A percentile compares a stretch with the other conserved stretches of the same genome.
phyloP scores from a whole-genome alignment of 1,140 invertebrate genomes.

The Paraescarpia echinospica region DNA sequence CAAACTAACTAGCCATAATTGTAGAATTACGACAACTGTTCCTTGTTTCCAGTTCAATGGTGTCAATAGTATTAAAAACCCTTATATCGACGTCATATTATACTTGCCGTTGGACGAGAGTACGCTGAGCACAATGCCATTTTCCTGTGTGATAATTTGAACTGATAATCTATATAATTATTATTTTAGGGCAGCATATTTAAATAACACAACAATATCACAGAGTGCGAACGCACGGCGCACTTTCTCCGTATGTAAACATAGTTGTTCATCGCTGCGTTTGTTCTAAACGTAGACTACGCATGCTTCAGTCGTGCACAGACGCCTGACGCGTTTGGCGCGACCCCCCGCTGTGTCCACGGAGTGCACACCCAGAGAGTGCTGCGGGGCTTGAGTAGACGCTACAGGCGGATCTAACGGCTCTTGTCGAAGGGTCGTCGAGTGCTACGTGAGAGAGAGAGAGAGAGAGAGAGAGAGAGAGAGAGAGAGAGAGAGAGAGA shows the following conservation, averaged over 20 bases:
- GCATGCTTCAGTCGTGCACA: neutral
- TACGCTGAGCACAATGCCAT: no score
- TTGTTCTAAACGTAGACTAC: neutral
- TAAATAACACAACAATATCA: neutral
- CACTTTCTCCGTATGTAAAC: neutral
- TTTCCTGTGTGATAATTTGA: no score
- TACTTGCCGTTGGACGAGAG: no score
- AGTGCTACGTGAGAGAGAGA: neutral
- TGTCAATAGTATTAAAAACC: no score
- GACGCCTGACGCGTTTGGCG: neutral
- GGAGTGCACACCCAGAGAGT: neutral
- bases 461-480: conserved; percentile 16
- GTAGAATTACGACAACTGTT: no score
- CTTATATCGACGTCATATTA: no score
- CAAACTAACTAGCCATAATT: no score
- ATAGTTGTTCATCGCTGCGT: neutral
- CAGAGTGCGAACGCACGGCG: neutral
- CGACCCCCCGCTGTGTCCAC: neutral
- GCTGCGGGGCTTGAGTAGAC: neutral
- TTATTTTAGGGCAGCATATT: neutral
- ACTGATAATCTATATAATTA: no score
- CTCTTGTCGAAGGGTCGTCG: neutral
- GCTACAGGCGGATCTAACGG: neutral
- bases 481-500: conserved; percentile 24
- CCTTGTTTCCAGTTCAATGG: no score